Percentiles rank a stretch among this genome's conserved stretches.
phyloP scores from a whole-genome alignment of 2,888 invertebrate genomes.

The Pachliopta kotzebuea region DNA sequence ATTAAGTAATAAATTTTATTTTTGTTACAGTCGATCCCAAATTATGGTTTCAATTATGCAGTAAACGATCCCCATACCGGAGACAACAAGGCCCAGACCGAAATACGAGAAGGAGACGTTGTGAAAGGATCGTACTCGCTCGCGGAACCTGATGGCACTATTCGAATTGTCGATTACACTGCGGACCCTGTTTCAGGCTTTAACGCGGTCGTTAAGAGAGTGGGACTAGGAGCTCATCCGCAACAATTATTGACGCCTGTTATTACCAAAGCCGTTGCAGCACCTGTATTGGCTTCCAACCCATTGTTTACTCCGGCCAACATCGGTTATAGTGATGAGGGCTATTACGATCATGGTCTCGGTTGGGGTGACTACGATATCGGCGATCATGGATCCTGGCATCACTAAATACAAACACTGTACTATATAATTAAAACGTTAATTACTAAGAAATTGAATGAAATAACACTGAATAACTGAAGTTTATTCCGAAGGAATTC shows the following conservation, averaged over 20 bases:
- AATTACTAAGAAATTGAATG: not conserved
- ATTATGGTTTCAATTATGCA: slow-evolving; percentile 73
- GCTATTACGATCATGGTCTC: slow-evolving; percentile 12
- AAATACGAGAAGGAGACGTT: slow-evolving; percentile 65
- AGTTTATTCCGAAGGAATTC: not conserved
- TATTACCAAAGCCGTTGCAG: slow-evolving; percentile 35
- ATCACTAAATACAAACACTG: slow-evolving; percentile 24
- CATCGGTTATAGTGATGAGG: slow-evolving; percentile 15
- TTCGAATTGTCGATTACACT: slow-evolving; percentile 67
- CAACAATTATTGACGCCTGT: slow-evolving; percentile 33
- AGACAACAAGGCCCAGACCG: slow-evolving; percentile 70
- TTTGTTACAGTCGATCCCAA: slow-evolving; percentile 57
- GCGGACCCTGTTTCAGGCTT: slow-evolving; percentile 67
- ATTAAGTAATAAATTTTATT: not conserved
- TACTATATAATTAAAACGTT: not conserved
- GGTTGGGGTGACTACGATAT: slow-evolving; percentile 24
- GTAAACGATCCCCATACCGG: slow-evolving; percentile 72
- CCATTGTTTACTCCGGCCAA: slow-evolving; percentile 28
- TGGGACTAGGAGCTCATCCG: slow-evolving; percentile 61
- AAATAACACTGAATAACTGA: not conserved
- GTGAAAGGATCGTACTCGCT: slow-evolving; percentile 73
- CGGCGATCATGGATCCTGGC: slow-evolving; percentile 23
- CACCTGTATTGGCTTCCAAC: slow-evolving; percentile 35
- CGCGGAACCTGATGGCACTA: slow-evolving; percentile 69
- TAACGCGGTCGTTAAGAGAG: slow-evolving; percentile 70